Base-by-base conservation (phyloP, 2,113 vertebrate species). In the Hippopotamus amphibius region DNA sequence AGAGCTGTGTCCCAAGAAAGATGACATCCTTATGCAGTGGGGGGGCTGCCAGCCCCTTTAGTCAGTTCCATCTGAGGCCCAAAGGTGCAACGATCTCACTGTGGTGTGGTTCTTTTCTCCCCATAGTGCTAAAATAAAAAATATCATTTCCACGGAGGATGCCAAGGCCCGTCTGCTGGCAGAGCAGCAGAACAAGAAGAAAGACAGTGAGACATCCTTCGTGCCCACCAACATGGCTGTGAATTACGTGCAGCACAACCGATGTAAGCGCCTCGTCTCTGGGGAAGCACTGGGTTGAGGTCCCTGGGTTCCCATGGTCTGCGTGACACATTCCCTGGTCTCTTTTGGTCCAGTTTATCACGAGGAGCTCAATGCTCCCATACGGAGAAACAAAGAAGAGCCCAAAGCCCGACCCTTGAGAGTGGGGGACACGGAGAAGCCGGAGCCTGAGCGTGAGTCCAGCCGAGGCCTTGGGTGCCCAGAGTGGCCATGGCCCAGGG, bases 191-290 rank as follows among this genome's bases (percentile, higher is more conserved):
- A 99, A 99, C 97, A 99, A 99, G 97, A 99, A 99, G 98, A 99
- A 99, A 95, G 99, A 99, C 98, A 99, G 99, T 0, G 99, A 99
- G 95, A 99, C 99, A 0, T 99, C 99, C 17, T 99, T 99, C 19
- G 99, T 99, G 94, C 99, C 99, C 69, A 99, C 99, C 22, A 99
- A 99, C 98, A 99, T 99, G 94, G 99, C 99, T 0, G 99, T 99
- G 91, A 99, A 99, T 96, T 99, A 99, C 0, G 99, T 99, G 86
- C 99, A 99, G 97, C 99, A 99, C 98, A 99, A 99, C 98, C 99
- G 99, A 98, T 99, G 99, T 99, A 96, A 99, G 99, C 33, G 1
- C n/a, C 55, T 99, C 46, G 0, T 33, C 59, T 53, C 69, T 5
- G 16, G 63, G 86, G 17, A 14, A 7, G 69, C 22, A 0, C 1